Evolutionary conservation across 1,140 invertebrate genomes (phyloP).

Genomic region (Aphis gossypii): DNA sequence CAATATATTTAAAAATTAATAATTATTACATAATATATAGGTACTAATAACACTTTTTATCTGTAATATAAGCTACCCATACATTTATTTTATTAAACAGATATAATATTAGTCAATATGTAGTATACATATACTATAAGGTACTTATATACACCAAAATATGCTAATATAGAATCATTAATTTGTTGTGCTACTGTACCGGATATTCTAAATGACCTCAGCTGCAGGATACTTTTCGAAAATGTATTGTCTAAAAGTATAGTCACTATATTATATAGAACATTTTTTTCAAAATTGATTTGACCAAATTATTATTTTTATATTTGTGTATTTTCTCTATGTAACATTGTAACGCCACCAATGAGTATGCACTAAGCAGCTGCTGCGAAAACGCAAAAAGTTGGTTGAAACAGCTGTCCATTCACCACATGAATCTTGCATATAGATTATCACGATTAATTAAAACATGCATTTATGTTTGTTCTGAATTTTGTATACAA

Average conservation of each 20-base stretch:
- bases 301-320: constrained; percentile 45
- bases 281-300: not conserved
- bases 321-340: not conserved
- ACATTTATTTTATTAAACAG: not conserved
- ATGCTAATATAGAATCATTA: not conserved
- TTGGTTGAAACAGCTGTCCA: constrained; percentile 51
- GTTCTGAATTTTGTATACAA: not conserved
- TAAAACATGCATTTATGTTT: constrained; percentile 16
- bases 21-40: not conserved
- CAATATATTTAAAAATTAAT: no score
- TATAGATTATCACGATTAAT: constrained; percentile 54
- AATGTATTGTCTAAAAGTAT: not conserved
- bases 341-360: not conserved
- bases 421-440: constrained; percentile 23
- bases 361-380: not conserved
- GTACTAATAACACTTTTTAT: no score
- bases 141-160: not conserved
- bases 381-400: constrained; percentile 53
- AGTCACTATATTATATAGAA: not conserved
- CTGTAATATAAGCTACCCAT: not conserved
- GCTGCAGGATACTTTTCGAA: not conserved
- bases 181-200: not conserved
- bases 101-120: not conserved
- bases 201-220: not conserved
- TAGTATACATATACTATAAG: no score